Conservation (phyloP, 2,888 invertebrate genomes). For the Dastarcus helophoroides region DNA sequence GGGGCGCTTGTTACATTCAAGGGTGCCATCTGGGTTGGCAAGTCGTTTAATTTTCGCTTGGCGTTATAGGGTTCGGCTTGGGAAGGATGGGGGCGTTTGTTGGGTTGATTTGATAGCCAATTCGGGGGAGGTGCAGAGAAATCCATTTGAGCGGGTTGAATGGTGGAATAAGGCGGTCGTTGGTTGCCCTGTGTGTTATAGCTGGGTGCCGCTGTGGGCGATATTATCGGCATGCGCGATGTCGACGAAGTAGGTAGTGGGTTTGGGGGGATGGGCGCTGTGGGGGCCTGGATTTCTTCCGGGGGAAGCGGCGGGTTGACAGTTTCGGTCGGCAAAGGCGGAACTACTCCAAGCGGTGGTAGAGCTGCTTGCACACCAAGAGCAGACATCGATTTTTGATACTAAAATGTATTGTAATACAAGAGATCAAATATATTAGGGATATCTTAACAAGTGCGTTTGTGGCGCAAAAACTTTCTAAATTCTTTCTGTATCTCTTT, state of each 20-base stretch:
- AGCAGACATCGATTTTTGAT: conserved; percentile 16
- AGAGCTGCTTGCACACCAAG: conserved; percentile 15
- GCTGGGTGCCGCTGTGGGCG: conserved; percentile 5
- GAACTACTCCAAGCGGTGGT: conserved; percentile 31
- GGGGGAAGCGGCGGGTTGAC: conserved; percentile 36
- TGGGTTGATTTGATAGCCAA: conserved; percentile 14
- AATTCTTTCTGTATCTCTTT: too few species aligned
- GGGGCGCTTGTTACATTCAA: neutral
- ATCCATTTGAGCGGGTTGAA: conserved; percentile 21
- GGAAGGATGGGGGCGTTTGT: conserved; percentile 7
- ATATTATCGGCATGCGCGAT: conserved; percentile 1
- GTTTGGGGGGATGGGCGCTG: conserved; percentile 7
- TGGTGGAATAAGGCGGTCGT: conserved; percentile 7
- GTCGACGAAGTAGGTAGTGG: conserved; percentile 2
- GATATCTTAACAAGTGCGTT: too few species aligned
- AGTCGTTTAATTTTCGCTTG: too few species aligned
- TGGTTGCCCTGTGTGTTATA: neutral
- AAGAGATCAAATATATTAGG: too few species aligned
- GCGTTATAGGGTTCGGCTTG: conserved; percentile 1
- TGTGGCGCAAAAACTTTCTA: too few species aligned
- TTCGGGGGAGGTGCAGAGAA: conserved; percentile 18
- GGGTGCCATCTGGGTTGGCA: too few species aligned
- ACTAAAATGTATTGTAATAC: too few species aligned
- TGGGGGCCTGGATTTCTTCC: conserved; percentile 16
- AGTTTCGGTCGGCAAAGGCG: conserved; percentile 38